Evolutionary conservation across 2,113 vertebrate species (phyloP).

Genomic region (Peromyscus maniculatus): DNA sequence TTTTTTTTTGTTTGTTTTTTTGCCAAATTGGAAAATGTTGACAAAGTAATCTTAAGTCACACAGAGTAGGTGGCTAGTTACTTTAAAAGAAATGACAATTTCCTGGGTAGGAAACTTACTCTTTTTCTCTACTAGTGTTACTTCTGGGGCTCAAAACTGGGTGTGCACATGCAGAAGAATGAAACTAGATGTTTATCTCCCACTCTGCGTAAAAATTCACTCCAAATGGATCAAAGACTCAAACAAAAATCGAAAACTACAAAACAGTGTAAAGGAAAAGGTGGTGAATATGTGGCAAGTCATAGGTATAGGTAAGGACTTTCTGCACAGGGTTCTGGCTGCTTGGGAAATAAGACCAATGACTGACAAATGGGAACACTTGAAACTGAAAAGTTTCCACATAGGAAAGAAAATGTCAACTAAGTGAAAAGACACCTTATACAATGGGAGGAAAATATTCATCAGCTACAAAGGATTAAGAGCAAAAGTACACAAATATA

Average conservation of each 20-base stretch:
- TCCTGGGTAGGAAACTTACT: background rate
- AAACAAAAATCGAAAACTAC: background rate
- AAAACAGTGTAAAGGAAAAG: background rate
- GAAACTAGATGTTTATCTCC: background rate
- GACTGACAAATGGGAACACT: background rate
- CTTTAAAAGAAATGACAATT: conserved; percentile 42
- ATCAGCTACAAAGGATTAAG: background rate
- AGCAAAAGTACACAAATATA: background rate
- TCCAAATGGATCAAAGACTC: background rate
- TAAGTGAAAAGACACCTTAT: background rate
- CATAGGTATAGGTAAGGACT: background rate
- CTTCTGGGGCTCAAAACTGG: background rate
- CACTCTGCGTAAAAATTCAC: background rate
- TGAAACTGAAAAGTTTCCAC: background rate
- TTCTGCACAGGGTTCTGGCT: background rate
- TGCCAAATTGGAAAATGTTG: background rate
- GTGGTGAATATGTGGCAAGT: background rate
- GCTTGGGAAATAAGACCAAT: background rate
- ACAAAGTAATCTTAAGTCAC: conserved; percentile 9
- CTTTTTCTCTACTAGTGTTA: background rate
- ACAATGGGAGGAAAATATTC: background rate
- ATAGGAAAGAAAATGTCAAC: background rate
- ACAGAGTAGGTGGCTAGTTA: background rate
- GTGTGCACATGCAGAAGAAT: background rate
- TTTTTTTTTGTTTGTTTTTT: background rate